Percentiles rank a stretch among this genome's conserved stretches.
Evolutionary conservation across 2,888 invertebrate genomes (phyloP).

Genomic region (Cremastinae sp.): DNA sequence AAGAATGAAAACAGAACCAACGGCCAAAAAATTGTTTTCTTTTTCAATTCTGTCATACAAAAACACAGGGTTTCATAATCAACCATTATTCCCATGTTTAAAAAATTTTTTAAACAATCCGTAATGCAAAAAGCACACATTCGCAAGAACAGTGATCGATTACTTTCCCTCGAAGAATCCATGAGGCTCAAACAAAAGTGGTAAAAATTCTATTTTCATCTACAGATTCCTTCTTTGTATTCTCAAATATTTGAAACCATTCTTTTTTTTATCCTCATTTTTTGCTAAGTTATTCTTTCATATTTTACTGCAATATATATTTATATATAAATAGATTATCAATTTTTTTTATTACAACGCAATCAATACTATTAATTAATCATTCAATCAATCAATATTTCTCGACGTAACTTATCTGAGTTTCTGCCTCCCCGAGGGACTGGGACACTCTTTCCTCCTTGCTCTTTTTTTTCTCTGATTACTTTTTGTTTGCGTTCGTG

Average conservation of each 20-base stretch:
- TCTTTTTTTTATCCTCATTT: constrained; percentile 47
- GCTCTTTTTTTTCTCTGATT: constrained; percentile 5
- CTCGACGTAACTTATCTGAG: constrained; percentile 40
- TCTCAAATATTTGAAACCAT: constrained; percentile 55
- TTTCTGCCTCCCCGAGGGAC: constrained; percentile 45
- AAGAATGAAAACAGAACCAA: background rate
- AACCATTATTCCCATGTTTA: too few relatives aligned
- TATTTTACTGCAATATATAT: constrained; percentile 55
- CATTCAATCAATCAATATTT: constrained; percentile 59
- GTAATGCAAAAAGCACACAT: too few relatives aligned
- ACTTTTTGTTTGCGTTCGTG: constrained; percentile 15
- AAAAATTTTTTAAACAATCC: background rate
- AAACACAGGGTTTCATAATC: too few relatives aligned
- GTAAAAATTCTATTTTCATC: constrained; percentile 49
- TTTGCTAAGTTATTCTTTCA: constrained; percentile 40
- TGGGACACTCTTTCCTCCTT: background rate
- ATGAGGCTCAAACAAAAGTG: constrained; percentile 53
- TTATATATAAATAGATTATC: constrained; percentile 75
- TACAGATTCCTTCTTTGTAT: constrained; percentile 38
- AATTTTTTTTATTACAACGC: constrained; percentile 66
- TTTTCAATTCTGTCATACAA: too few relatives aligned
- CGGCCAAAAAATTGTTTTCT: too few relatives aligned
- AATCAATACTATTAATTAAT: constrained; percentile 63
- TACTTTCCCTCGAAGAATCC: constrained; percentile 49
- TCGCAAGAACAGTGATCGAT: constrained; percentile 33